Evolutionary conservation across 1,140 invertebrate genomes (phyloP).

Genomic region (Mamestra configurata): DNA sequence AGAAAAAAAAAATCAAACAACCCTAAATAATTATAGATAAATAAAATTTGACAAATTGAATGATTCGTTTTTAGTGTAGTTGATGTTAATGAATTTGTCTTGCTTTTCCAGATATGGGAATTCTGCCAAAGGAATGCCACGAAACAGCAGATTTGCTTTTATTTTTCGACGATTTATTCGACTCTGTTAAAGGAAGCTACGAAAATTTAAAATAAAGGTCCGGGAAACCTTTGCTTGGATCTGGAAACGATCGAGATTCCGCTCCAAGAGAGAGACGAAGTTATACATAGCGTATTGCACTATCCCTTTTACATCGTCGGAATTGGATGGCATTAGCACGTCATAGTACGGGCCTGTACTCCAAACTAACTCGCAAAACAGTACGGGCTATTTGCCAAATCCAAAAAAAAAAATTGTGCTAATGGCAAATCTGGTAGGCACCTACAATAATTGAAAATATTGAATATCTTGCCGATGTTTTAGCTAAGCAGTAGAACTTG

Average conservation of each 20-base stretch:
- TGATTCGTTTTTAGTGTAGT: too few species aligned
- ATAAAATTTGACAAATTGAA: background rate
- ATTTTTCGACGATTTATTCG: conserved; percentile 55
- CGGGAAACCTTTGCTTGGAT: conserved; percentile 39
- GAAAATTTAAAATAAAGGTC: conserved; percentile 42
- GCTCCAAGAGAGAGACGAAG: too few species aligned
- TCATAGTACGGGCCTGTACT: too few species aligned
- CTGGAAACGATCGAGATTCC: too few species aligned
- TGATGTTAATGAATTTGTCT: background rate
- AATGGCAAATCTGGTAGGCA: background rate
- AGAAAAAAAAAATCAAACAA: too few species aligned
- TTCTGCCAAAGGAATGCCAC: background rate
- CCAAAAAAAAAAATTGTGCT: background rate
- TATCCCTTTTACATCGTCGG: too few species aligned
- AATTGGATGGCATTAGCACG: too few species aligned
- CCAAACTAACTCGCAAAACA: background rate
- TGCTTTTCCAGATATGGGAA: background rate
- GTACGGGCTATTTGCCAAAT: background rate
- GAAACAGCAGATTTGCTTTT: conserved; percentile 46
- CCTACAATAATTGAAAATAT: conserved; percentile 48
- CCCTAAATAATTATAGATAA: too few species aligned
- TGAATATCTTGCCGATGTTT: conserved; percentile 30
- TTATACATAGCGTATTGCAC: too few species aligned
- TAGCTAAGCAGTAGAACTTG: conserved; percentile 26
- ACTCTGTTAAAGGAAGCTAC: conserved; percentile 47